Base-by-base conservation (phyloP, 2,888 invertebrate species). In the Philhelius pedissequus region DNA sequence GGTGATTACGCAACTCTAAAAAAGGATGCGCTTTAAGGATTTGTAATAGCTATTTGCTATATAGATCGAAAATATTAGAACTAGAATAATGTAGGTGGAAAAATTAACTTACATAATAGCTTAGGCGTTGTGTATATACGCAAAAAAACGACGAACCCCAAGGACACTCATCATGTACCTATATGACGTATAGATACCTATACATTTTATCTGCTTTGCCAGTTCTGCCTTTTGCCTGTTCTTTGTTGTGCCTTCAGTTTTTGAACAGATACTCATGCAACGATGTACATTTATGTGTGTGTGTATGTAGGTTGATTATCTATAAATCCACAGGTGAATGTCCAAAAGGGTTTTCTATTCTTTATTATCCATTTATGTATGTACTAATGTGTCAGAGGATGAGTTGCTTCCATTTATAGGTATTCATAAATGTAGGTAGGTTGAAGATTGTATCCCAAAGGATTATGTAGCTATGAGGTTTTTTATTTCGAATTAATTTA, bases 71-170 rank as follows among this genome's bases (percentile, higher is more conserved):
- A 25, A 60, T 25, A 4, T 43, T 43, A 18, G 18, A 43, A 54
- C 9, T 15, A 48, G 6, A 48, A 73, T 45, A 40, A 62, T 60
- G 62, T 15, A 69, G 60, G 71, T 68, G 35, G 40, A 48, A 73
- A 68, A 69, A 83, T 74, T 80, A 68, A 75, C 84, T 84, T 84
- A 84, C 79, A 84, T 84, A 84, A 84, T 70, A 76, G 75, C 75
- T 74, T 60, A 70, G 80, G 83, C 79, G 70, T 66, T 79, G 70
- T 79, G 74, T 75, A 70, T 66, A 70, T 62, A 84, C 75, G 79
- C 71, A 79, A 45, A 30, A 30, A 30, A 30, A 30, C 4, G 7
- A 30, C 4, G 7, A 71, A 60, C 70, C 68, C 70, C 84, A 80
- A 84, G 84, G 84, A 66, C 84, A 81, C 32, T 35, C 45, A 64